Conservation (phyloP, 2,797 vertebrate species). For the Sebastes variabilis region DNA sequence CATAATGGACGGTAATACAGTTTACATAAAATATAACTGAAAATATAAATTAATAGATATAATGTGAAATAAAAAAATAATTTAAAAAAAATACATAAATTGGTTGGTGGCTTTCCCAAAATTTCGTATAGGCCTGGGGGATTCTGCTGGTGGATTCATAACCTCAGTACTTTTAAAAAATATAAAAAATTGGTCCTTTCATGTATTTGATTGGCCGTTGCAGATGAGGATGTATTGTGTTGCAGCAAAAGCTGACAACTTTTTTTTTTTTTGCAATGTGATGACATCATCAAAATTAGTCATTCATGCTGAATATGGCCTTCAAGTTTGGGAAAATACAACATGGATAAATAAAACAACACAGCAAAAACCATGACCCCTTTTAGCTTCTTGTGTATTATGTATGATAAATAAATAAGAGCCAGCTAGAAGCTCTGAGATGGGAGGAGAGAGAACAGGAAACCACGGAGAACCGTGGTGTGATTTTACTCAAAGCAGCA, state of each 20-base stretch:
- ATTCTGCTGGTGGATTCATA: neutral
- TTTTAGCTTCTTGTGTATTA: conserved; percentile 33
- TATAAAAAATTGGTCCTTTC: neutral
- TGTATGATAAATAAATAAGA: conserved; percentile 56
- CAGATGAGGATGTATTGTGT: neutral
- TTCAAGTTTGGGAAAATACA: neutral
- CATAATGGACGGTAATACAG: neutral
- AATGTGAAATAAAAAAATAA: too few relatives aligned
- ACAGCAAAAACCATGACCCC: neutral
- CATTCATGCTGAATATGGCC: neutral
- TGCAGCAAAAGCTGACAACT: neutral
- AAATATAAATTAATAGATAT: neutral
- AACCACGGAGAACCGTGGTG: neutral
- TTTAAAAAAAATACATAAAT: neutral
- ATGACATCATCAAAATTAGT: neutral
- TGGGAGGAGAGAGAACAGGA: neutral
- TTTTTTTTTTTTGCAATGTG: neutral
- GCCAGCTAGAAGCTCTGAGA: neutral
- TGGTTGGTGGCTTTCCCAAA: neutral
- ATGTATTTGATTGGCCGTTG: neutral
- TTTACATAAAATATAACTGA: neutral
- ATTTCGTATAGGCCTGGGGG: neutral
- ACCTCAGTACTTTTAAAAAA: neutral
- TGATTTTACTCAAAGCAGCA: conserved; percentile 35
- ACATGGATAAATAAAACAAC: neutral